Evolutionary conservation across 2,797 vertebrate genomes (phyloP), one percentile per base, ranked within the genome.

Genomic region (Danio albolineatus): DNA sequence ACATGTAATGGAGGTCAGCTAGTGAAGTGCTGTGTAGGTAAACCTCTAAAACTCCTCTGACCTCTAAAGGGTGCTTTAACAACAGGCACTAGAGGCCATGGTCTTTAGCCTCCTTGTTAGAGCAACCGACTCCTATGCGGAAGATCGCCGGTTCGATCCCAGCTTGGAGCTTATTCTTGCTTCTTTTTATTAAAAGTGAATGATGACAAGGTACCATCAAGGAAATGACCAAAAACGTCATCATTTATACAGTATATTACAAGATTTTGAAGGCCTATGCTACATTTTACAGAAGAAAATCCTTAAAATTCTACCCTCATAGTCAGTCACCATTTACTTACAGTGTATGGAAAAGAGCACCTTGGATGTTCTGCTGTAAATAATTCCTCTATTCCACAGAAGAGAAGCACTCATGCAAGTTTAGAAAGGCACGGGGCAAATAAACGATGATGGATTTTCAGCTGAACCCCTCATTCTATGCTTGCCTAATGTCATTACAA

Each of bases 401-500:
- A 16, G 14, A 43, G 46, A 21, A 17, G 57, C 28, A 38, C 14
- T 60, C 0, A 28, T 41, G 7, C 10, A 7, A 9, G 0, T 44
- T 73, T 59, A 57, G 13, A 28, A 57, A 7, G 38, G 53, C 17
- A 17, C 17, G 36, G 2, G 10, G 10, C 4, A 1, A 70, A n/a
- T 70, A 39, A 53, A 70, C 54, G 49, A 70, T 54, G n/a, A 54
- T 49, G 70, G 17, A 56, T 44, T 72, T 44, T 44, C 54, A 28
- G 17, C 6, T 36, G 6, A 36, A 36, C 19, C 46, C 21, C 17
- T n/a, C 46, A 43, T 51, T 78, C 54, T 6, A 16, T 39, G 76
- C 46, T 69, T 60, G 12, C 43, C 39, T 36, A 14, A 64, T 60
- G n/a, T 60, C 65, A 46, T 69, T 69, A 19, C 64, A 69, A 59